phyloP scores from a whole-genome alignment of 2,113 vertebrate species.

The Desmodus rotundus region DNA sequence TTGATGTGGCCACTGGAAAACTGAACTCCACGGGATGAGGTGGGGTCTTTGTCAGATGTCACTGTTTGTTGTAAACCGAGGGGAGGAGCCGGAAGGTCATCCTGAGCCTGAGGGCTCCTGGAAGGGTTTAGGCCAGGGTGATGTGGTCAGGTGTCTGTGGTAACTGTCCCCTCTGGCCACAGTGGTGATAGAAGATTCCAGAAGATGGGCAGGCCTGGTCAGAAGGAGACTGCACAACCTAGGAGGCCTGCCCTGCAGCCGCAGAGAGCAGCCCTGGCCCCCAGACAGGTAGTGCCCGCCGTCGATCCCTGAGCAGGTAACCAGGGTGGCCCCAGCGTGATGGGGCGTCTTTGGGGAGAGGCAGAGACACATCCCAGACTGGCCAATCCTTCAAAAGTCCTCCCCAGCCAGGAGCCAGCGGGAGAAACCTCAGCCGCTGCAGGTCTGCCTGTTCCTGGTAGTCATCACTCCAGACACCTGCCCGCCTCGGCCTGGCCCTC shows the following conservation, averaged over 20 bases:
- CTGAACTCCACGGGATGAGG: accelerated
- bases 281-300: background rate
- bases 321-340: background rate
- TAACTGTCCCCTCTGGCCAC: too few species aligned
- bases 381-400: background rate
- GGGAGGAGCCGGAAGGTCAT: background rate
- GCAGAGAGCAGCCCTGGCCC: background rate
- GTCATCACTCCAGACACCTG: background rate
- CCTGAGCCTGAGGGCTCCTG: background rate
- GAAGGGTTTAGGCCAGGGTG: background rate
- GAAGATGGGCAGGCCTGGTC: background rate
- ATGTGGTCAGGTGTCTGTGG: accelerated
- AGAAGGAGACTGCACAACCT: accelerated
- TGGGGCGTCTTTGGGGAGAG: background rate
- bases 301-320: accelerated
- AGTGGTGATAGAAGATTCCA: background rate
- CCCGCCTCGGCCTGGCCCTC: background rate
- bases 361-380: background rate
- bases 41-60: background rate
- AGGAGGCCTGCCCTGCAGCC: background rate
- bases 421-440: background rate
- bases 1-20: background rate
- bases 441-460: background rate
- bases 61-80: accelerated
- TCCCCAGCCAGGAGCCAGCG: background rate